Base-by-base conservation (phyloP, 2,113 vertebrate genomes). In the Pteruthius melanotis region DNA sequence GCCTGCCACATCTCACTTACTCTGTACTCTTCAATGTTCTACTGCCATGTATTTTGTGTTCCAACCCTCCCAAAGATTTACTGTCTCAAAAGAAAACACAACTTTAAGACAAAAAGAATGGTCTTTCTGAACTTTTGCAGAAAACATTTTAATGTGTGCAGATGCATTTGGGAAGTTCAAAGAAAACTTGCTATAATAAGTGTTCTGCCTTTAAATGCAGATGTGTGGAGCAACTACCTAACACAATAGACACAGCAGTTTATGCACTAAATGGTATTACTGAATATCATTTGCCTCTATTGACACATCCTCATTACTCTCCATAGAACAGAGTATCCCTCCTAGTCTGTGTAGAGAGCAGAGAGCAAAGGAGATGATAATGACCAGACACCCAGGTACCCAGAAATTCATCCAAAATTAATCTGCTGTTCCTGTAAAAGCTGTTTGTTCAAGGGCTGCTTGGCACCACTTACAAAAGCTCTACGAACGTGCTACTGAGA, bases 401-500 rank as follows among this genome's bases (percentile, higher is more conserved):
- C 59, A 84, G 64, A 89, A 96, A 94, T 95, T 90, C 23, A 96
- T 94, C 52, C 60, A 95, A 95, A 96, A 96, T 96, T 96, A 96
- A 97, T 96, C 77, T 50, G 15, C 24, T 33, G 83, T 94, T 94
- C 88, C 69, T 79, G 70, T 95, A 96, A 95, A 60, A 93, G 74
- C 35, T 81, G 90, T 95, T 96, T 88, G 84, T 61, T 90, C 52
- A 83, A 77, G 42, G 56, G 79, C 91, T 92, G 40, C 45, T 90
- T 95, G 79, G 91, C 75, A 94, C 71, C 35, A 68, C 28, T 89
- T 83, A 94, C 19, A 93, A 74, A 83, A 63, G 37, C 60, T 83
- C 78, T 89, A 89, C 47, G 86, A 78, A 71, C 30, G 24, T 66
- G 45, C 82, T 84, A 69, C 83, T 39, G 37, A 92, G 95, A 87